A percentile compares a stretch with the other conserved stretches of the same genome.
Evolutionary conservation across 2,888 invertebrate genomes (phyloP).

Genomic region (Lasioglossum malachurum): DNA sequence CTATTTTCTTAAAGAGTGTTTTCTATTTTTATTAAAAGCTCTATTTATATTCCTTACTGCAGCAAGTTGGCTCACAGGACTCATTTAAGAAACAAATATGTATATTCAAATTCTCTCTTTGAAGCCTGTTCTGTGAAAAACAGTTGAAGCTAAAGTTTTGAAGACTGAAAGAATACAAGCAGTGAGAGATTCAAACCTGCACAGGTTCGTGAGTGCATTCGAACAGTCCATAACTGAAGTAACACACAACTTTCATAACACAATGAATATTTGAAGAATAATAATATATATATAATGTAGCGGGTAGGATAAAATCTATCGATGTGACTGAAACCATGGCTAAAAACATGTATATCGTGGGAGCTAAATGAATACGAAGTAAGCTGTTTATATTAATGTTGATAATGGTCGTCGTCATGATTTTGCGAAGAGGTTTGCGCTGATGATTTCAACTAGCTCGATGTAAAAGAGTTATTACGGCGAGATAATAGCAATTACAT

Average conservation of each 20-base stretch:
- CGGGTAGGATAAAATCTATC: not conserved
- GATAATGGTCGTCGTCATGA: not conserved
- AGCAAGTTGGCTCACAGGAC: not conserved
- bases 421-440: not conserved
- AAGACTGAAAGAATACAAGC: conserved; percentile 9
- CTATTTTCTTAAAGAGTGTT: conserved; percentile 46
- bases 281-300: not conserved
- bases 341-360: not conserved
- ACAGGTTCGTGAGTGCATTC: not conserved
- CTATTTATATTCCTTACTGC: conserved; percentile 5
- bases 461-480: not conserved
- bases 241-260: not conserved
- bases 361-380: not conserved
- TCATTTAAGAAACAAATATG: not conserved
- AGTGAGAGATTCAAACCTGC: not conserved
- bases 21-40: conserved; percentile 18
- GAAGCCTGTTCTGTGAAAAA: not conserved
- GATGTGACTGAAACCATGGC: conserved; percentile 1
- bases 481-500: not conserved
- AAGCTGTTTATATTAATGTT: conserved; percentile 1
- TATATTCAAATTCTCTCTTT: not conserved
- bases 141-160: not conserved
- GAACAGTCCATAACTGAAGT: not conserved
- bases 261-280: conserved; percentile 2
- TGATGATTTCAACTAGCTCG: not conserved